Evolutionary conservation across 2,797 vertebrate species (phyloP).

Genomic region (Pampus argenteus): DNA sequence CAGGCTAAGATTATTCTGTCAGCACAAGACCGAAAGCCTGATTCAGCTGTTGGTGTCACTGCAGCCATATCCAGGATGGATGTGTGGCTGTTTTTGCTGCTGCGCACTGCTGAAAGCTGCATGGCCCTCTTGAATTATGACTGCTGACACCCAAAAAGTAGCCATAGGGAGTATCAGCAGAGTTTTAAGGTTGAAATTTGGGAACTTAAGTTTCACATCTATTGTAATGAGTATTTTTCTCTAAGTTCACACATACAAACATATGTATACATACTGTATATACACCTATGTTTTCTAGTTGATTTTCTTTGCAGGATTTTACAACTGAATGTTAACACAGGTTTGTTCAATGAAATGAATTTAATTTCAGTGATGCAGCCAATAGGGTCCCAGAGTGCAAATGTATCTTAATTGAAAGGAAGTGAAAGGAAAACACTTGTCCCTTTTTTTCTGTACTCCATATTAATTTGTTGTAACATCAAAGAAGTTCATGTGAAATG

Average conservation of each 20-base stretch:
- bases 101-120: slow-evolving; percentile 16
- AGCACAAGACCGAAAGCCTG: slow-evolving; percentile 65
- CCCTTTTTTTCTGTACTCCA: background rate
- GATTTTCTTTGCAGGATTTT: slow-evolving; percentile 33
- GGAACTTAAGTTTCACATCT: slow-evolving; percentile 1
- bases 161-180: slow-evolving; percentile 5
- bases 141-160: slow-evolving; percentile 5
- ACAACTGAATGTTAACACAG: slow-evolving; percentile 6
- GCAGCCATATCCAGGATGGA: slow-evolving; percentile 55
- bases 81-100: slow-evolving; percentile 34
- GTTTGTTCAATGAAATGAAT: slow-evolving; percentile 23
- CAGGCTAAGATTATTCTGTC: slow-evolving; percentile 65
- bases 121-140: slow-evolving; percentile 26
- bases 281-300: background rate
- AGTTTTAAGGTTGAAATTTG: slow-evolving; percentile 20
- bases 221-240: slow-evolving; percentile 19
- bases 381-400: slow-evolving; percentile 27
- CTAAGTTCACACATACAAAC: background rate
- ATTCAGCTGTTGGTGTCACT: slow-evolving; percentile 70
- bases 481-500: slow-evolving; percentile 43
- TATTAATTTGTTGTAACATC: slow-evolving; percentile 49
- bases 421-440: slow-evolving; percentile 41
- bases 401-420: slow-evolving; percentile 41
- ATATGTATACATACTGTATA: background rate
- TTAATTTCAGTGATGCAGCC: slow-evolving; percentile 25